Base-by-base conservation (phyloP, 2,888 invertebrate genomes). In the Antheraea yamamai region DNA sequence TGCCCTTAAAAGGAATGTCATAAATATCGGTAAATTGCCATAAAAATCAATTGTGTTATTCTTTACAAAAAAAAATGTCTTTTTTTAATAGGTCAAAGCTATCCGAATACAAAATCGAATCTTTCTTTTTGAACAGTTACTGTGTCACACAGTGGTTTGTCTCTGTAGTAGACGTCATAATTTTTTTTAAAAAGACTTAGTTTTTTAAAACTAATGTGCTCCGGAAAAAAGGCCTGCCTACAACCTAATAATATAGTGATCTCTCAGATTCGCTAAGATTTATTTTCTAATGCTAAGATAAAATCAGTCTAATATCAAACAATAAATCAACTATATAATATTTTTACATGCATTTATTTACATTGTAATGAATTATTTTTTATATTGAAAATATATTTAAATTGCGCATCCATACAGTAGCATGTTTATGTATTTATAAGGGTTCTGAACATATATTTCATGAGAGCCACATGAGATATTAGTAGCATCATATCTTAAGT, bases 291-390 rank as follows among this genome's bases (percentile, higher is more conserved):
- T 86, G 88, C 90, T 90, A 89, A 89, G 82, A 85, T 85, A 81
- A 85, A 87, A 88, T 88, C 85, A 87, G 77, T 79, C 75, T 86
- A 85, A 80, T 83, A 87, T 87, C 81, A 83, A 87, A 89, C 80
- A 82, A 88, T 84, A 84, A 87, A 86, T 80, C 87, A 84, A 85
- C 87, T 87, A 85, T 83, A 90, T 88, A 84, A 88, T 92, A 92
- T 93, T 93, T 93, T 92, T 93, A 92, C 87, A 93, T 91, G 93
- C 93, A 94, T 94, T 94, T 94, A 93, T 92, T 93, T 94, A 92
- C 86, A 91, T 90, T 89, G 84, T 89, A 85, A 90, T 90, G 84
- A 90, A 90, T 93, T 93, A 94, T 94, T 93, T 94, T 93, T 93
- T 93, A 93, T 76, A 89, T 92, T 92, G 90, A 91, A 89, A 86